phyloP scores from a whole-genome alignment of 2,113 vertebrate genomes.

The Nothobranchius furzeri region DNA sequence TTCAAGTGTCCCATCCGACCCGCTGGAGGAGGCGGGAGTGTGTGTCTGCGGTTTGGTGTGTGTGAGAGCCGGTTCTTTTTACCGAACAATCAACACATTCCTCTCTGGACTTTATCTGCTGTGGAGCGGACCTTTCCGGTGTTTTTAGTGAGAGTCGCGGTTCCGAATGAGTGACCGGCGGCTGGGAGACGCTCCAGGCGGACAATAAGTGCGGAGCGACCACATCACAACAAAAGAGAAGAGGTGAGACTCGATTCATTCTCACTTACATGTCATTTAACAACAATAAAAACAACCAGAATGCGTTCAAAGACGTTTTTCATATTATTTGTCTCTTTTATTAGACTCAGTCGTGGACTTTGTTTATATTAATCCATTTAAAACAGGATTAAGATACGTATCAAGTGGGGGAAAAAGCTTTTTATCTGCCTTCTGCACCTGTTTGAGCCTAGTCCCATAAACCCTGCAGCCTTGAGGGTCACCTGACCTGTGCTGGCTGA shows the following conservation, averaged over 20 bases:
- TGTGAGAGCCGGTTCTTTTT: constrained; percentile 23
- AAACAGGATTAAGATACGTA: background rate
- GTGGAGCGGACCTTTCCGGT: background rate
- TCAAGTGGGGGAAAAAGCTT: background rate
- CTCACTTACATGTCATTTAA: fast-evolving
- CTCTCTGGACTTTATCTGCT: constrained; percentile 12
- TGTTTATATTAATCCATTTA: background rate
- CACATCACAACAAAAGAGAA: constrained; percentile 62
- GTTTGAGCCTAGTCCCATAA: background rate
- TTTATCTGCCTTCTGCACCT: background rate
- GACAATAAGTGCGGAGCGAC: constrained; percentile 54
- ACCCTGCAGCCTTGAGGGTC: background rate
- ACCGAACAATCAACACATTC: constrained; percentile 33
- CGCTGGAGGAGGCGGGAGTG: constrained; percentile 59
- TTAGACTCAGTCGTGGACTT: background rate
- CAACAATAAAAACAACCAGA: background rate
- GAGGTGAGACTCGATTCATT: constrained; percentile 50
- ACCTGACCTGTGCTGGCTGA: constrained; percentile 9
- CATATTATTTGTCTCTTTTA: too few species aligned
- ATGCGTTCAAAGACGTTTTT: background rate
- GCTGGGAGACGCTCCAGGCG: constrained; percentile 27
- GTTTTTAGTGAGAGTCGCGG: background rate
- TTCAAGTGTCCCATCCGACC: constrained; percentile 43
- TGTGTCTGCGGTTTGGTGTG: constrained; percentile 31
- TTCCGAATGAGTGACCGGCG: constrained; percentile 21